Conservation (phyloP, 2,797 vertebrate genomes). For the Hyperoplus immaculatus region DNA sequence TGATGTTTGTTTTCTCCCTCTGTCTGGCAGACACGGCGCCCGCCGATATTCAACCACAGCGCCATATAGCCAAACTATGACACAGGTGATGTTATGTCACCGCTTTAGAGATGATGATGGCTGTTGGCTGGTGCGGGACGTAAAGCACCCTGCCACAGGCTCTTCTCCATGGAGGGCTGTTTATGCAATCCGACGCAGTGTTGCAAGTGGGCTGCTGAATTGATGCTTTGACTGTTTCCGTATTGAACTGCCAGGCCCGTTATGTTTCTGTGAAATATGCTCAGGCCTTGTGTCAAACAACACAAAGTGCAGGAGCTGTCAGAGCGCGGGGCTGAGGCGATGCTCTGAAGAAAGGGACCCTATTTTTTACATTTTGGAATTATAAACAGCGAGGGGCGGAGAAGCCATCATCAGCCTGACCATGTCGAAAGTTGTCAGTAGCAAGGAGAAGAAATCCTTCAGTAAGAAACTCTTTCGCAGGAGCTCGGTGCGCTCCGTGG, state of each 20-base stretch:
- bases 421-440: slow-evolving; percentile 84
- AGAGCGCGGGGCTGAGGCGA: slow-evolving; percentile 17
- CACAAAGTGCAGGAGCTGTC: slow-evolving; percentile 31
- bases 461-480: slow-evolving; percentile 93
- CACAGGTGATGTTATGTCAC: slow-evolving; percentile 51
- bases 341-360: slow-evolving; percentile 39
- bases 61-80: slow-evolving; percentile 26
- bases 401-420: slow-evolving; percentile 13
- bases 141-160: slow-evolving; percentile 43
- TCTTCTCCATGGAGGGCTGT: slow-evolving; percentile 64
- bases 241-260: slow-evolving; percentile 47
- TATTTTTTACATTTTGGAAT: slow-evolving; percentile 54
- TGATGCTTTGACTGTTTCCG: slow-evolving; percentile 12
- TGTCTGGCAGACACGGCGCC: slow-evolving; percentile 23
- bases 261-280: slow-evolving; percentile 60
- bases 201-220: slow-evolving; percentile 61
- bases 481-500: slow-evolving; percentile 90
- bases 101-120: slow-evolving; percentile 47
- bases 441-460: slow-evolving; percentile 95
- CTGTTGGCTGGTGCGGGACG: slow-evolving; percentile 58
- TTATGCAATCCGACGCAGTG: slow-evolving; percentile 77
- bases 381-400: slow-evolving; percentile 7
- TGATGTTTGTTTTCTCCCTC: slow-evolving; percentile 39
- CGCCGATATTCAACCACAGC: not conserved
- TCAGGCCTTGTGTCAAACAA: slow-evolving; percentile 47